phyloP scores from a whole-genome alignment of 2,797 vertebrate genomes.

The Coendou prehensilis region DNA sequence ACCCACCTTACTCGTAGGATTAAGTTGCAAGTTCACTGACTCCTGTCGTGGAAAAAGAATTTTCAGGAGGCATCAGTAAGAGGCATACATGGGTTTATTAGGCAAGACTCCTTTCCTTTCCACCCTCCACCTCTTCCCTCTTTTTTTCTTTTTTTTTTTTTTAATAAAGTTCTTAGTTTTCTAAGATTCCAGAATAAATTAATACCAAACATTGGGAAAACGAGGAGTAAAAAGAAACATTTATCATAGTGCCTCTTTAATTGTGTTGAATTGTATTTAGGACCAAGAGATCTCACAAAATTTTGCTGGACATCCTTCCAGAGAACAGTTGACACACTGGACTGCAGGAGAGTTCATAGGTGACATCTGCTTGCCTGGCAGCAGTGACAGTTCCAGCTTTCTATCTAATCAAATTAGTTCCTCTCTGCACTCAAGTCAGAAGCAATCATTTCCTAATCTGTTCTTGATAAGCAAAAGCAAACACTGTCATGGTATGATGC shows the following conservation, averaged over 20 bases:
- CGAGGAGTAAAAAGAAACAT: background rate
- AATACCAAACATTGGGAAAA: background rate
- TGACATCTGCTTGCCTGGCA: background rate
- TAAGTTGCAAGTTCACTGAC: background rate
- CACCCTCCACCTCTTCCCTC: rapidly evolving
- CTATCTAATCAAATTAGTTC: constrained; percentile 22
- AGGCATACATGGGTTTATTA: background rate
- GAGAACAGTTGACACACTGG: background rate
- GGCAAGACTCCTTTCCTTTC: background rate
- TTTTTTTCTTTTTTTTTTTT: background rate
- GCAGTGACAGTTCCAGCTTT: background rate
- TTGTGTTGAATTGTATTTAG: background rate
- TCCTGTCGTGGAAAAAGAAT: background rate
- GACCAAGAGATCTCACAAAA: background rate
- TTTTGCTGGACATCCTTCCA: background rate
- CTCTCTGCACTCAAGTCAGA: background rate
- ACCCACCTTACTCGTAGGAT: background rate
- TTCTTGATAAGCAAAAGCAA: constrained; percentile 58
- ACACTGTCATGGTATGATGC: constrained; percentile 73
- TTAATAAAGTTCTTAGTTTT: background rate
- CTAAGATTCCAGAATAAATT: background rate
- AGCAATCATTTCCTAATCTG: background rate
- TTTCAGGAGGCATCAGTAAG: background rate
- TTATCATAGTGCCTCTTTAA: background rate
- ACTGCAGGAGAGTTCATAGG: background rate